Base-by-base conservation (phyloP, 2,113 vertebrate genomes). In the Puffinus mauretanicus region DNA sequence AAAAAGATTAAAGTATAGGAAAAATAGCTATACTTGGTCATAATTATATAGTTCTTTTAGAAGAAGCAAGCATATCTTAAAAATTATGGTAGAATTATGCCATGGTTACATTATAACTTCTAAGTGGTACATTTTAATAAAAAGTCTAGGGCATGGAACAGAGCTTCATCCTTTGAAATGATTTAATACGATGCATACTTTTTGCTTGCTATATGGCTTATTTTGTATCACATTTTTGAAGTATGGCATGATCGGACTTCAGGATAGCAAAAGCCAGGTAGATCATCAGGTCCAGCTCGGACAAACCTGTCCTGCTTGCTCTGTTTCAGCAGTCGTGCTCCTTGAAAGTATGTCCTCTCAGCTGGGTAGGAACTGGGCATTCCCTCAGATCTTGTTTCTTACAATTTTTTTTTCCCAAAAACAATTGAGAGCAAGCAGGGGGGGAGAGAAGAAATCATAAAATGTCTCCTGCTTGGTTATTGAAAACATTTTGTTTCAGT, bases 41-140 rank as follows among this genome's bases (percentile, higher is more conserved):
- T 94, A 96, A 96, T 96, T 93, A 95, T 57, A 79, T 55, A 72
- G 84, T 75, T 94, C 65, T 89, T 93, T 78, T 71, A 79, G 57
- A 93, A 95, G 72, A 81, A 83, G 51, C 72, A 91, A 58, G 46
- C 55, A 13, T 69, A 32, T 88, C 62, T 80, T 90, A 61, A 95
- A 90, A 96, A 86, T 40, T 29, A 47, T 38, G 29, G 42, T 89
- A 81, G 81, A 81, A 93, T 94, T 81, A 60, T 93, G 57, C 73
- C 65, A 52, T 72, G 52, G 70, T 96, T 97, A 25, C 73, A 71
- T 91, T 96, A 93, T 78, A 78, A 83, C 55, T 94, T 91, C 46
- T 55, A 92, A 93, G 52, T 52, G 51, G 60, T 75, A 36, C 38
- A 29, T 83, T 91, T 84, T 72, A 95, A 51, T 83, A 64, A 88